A percentile compares a stretch with the other conserved stretches of the same genome.
Evolutionary conservation across 2,113 vertebrate species (phyloP).

Genomic region (Microcebus murinus): DNA sequence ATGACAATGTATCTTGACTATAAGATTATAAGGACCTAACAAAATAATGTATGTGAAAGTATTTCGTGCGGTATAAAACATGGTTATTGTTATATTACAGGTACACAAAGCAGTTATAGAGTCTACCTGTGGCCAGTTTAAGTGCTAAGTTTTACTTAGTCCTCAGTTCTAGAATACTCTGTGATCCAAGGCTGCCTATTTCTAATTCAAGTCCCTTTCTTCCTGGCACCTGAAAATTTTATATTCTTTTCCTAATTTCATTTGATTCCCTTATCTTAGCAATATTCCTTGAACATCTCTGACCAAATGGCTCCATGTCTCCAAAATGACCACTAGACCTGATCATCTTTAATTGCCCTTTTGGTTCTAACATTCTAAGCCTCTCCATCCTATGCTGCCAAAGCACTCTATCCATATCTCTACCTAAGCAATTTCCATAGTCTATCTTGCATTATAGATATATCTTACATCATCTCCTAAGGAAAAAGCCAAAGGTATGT

Average conservation of each 20-base stretch:
- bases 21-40: background rate
- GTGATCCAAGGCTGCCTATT: background rate
- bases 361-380: background rate
- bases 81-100: background rate
- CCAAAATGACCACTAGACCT: background rate
- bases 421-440: background rate
- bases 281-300: background rate
- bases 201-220: conserved; percentile 14
- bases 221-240: background rate
- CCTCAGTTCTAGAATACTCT: background rate
- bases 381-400: background rate
- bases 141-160: background rate
- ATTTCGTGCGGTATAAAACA: background rate
- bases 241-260: conserved; percentile 20
- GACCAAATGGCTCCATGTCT: background rate
- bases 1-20: background rate
- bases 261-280: background rate
- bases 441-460: background rate
- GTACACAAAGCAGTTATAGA: background rate
- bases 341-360: background rate
- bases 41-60: background rate
- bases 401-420: background rate
- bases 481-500: background rate
- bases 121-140: conserved; percentile 9
- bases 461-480: background rate